A percentile compares a stretch with the other conserved stretches of the same genome.
These are phyloP conservation scores for Perca schrenkii DNA, from an alignment of 2,113 vertebrate genomes.

Conservation along the genomic window DNA sequence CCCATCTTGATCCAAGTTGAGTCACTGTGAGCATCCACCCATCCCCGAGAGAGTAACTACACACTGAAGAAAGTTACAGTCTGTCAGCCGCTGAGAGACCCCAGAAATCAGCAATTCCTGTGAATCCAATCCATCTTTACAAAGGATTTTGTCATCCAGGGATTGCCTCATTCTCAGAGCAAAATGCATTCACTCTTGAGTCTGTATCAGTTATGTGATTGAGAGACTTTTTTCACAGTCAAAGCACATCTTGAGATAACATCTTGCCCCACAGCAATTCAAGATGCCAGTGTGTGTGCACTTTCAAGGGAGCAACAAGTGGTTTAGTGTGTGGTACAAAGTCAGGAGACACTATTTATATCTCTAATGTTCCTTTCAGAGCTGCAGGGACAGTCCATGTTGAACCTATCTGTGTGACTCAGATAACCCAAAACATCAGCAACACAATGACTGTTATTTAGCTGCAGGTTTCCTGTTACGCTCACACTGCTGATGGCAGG, in stretches of 20 bases:
- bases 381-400: slow-evolving; percentile 15
- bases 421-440: slow-evolving; percentile 33
- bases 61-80: slow-evolving; percentile 38
- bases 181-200: background rate
- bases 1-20: slow-evolving; percentile 49
- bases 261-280: background rate
- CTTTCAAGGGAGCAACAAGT: slow-evolving; percentile 15
- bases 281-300: background rate
- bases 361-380: slow-evolving; percentile 1
- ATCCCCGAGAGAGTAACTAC: slow-evolving; percentile 46
- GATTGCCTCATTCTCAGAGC: slow-evolving; percentile 33
- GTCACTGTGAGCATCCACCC: slow-evolving; percentile 56
- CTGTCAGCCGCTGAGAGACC: slow-evolving; percentile 40
- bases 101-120: slow-evolving; percentile 46
- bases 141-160: slow-evolving; percentile 13
- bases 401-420: slow-evolving; percentile 48
- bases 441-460: slow-evolving; percentile 52
- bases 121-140: slow-evolving; percentile 41
- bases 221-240: slow-evolving; percentile 23
- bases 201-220: slow-evolving; percentile 20
- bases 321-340: slow-evolving; percentile 17
- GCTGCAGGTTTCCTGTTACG: slow-evolving; percentile 47
- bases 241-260: slow-evolving; percentile 31
- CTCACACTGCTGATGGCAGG: background rate
- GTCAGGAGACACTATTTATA: slow-evolving; percentile 9